Evolutionary conservation across 2,113 vertebrate species (phyloP), one percentile per base, ranked within the genome.

Genomic region (Rafetus swinhoei): DNA sequence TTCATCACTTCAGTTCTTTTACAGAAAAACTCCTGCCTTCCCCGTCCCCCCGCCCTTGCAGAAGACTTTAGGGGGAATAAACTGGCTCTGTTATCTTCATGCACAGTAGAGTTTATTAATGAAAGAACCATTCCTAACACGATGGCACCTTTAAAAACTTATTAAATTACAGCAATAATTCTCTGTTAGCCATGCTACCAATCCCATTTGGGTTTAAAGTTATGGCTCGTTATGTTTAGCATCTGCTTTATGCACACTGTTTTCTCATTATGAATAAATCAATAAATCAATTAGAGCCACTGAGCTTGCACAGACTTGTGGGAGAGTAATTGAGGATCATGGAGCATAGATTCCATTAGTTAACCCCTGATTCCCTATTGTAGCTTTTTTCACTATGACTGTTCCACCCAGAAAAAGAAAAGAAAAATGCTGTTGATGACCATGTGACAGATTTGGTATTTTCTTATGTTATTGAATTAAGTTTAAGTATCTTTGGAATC

Each of bases 181-280:
- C 97, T 97, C 76, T 90, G 80, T 94, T 96, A 92, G 84, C 55
- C 89, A 54, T 90, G 80, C 57, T 89, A 35, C 69, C 86, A 88
- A 94, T 95, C 90, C 90, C 18, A 39, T 95, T 96, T 97, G 94
- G 52, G 56, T 95, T 95, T 92, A 82, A 94, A 95, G 93, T 91
- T 96, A 95, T 91, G 95, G 80, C 72, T 96, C 27, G 7, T 97
- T 98, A 95, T 88, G 83, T 92, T 92, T 92, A 95, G 84, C 90
- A 96, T 98, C 90, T 97, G 95, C 81, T 97, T 97, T 96, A 95
- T 93, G 83, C 54, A n/a, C 76, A 90, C 59, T 86, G 83, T 90
- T 96, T 94, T 94, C 88, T 97, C 94, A 95, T 96, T 96, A 95
- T 97, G 90, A 97, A 96, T 96, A 97, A 98, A 97, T 98, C 95